Percentiles rank a stretch among this genome's conserved stretches.
phyloP scores from a whole-genome alignment of 2,113 vertebrate genomes.

The Lagenorhynchus albirostris region DNA sequence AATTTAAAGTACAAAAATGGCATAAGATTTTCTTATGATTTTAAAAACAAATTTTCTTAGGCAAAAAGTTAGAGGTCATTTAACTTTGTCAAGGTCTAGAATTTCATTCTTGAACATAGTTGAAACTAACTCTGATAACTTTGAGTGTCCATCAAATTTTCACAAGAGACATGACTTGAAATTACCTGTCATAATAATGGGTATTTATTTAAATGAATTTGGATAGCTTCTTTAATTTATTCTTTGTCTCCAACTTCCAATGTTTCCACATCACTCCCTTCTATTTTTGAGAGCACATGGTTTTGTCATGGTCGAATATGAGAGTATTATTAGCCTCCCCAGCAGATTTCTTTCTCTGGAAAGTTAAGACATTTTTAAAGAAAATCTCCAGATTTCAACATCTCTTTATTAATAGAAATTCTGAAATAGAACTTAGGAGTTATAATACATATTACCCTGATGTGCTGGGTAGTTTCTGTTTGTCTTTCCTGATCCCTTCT shows the following conservation, averaged over 20 bases:
- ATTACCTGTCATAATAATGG: constrained; percentile 74
- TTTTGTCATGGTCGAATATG: neutral
- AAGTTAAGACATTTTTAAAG: constrained; percentile 1
- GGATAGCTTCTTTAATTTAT: constrained; percentile 69
- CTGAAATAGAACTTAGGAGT: neutral
- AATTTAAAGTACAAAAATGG: neutral
- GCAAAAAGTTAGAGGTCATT: constrained; percentile 11
- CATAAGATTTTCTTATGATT: neutral
- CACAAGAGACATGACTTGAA: constrained; percentile 64
- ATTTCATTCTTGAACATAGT: constrained; percentile 59
- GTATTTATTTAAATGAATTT: constrained; percentile 72
- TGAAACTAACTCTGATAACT: constrained; percentile 53
- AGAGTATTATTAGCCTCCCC: constrained; percentile 25
- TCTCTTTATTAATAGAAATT: neutral
- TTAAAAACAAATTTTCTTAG: constrained; percentile 31
- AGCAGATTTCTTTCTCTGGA: neutral
- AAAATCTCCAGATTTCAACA: neutral
- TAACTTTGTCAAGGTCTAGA: constrained; percentile 65
- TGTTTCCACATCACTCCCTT: neutral
- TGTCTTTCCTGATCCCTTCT: neutral
- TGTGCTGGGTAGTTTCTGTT: neutral
- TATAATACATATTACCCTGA: neutral
- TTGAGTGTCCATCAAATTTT: constrained; percentile 70
- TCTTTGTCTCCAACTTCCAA: constrained; percentile 7
- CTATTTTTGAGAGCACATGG: constrained; percentile 29